These are phyloP conservation scores for Hipparchia sbordonii DNA, from an alignment of 2,888 invertebrate species.

Conservation along the genomic window DNA sequence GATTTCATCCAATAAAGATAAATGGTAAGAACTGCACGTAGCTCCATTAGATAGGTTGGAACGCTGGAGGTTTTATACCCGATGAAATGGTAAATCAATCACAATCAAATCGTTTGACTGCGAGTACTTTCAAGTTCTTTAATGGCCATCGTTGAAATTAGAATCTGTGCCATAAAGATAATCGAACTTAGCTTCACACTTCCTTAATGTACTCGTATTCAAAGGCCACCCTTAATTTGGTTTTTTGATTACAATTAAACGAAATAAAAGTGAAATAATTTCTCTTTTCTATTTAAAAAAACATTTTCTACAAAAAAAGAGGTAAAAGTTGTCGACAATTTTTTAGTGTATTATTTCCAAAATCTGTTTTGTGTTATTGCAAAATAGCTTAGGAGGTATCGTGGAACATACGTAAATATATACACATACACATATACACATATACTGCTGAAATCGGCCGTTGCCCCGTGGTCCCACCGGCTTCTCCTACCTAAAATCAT, in stretches of 20 bases:
- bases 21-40: constrained; percentile 23
- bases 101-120: constrained; percentile 59
- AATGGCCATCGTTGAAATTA: constrained; percentile 47
- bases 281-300: too few species aligned
- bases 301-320: too few species aligned
- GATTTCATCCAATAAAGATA: constrained; percentile 28
- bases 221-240: background rate
- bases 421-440: too few species aligned
- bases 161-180: constrained; percentile 25
- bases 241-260: background rate
- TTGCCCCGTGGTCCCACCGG: too few species aligned
- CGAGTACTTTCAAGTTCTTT: constrained; percentile 56
- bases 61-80: constrained; percentile 49
- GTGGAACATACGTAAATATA: too few species aligned
- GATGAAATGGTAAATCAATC: constrained; percentile 68
- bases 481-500: too few species aligned
- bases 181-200: constrained; percentile 32
- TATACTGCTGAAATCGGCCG: too few species aligned
- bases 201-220: constrained; percentile 9
- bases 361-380: background rate
- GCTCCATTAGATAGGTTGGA: constrained; percentile 54
- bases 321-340: too few species aligned
- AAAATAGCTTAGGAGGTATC: background rate
- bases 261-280: too few species aligned
- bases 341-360: background rate